Evolutionary conservation across 2,888 invertebrate species (phyloP).

Genomic region (Metellina segmentata): DNA sequence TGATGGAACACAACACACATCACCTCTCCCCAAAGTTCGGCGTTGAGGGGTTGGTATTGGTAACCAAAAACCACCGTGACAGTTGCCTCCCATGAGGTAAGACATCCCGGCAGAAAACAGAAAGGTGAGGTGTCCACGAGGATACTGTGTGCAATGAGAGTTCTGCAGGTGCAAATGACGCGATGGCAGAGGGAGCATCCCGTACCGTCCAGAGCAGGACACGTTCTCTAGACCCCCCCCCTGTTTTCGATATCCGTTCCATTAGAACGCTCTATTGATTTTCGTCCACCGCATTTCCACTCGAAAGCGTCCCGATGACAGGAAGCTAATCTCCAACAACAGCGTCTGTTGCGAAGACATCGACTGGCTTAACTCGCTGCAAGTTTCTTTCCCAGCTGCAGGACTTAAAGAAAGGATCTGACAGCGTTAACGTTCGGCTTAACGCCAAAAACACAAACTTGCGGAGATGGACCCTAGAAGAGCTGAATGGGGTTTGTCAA

Average conservation of each 20-base stretch:
- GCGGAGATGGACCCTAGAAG: not conserved
- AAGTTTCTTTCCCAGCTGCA: not conserved
- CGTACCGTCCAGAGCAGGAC: constrained; percentile 8
- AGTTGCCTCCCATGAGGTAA: constrained; percentile 9
- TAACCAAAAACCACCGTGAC: constrained; percentile 17
- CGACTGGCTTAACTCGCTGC: constrained; percentile 3
- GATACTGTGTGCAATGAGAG: constrained; percentile 26
- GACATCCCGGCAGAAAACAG: not conserved
- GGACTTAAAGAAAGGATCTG: no score
- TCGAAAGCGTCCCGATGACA: constrained; percentile 29
- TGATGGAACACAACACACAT: no score
- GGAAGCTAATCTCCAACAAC: constrained; percentile 61
- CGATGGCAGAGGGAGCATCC: constrained; percentile 17
- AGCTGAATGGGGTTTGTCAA: not conserved
- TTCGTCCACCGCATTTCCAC: constrained; percentile 45
- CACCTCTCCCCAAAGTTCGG: not conserved
- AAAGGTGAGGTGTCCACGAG: no score
- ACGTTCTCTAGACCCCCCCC: constrained; percentile 18
- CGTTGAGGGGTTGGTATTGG: constrained; percentile 9
- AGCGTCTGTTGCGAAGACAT: constrained; percentile 34
- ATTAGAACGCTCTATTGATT: constrained; percentile 70
- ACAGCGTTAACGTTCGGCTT: no score
- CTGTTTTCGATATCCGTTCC: constrained; percentile 68
- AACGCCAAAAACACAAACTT: not conserved
- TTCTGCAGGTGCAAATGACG: constrained; percentile 57